These are phyloP conservation scores for Diaperis boleti DNA, from an alignment of 2,888 invertebrate species.

Conservation along the genomic window DNA sequence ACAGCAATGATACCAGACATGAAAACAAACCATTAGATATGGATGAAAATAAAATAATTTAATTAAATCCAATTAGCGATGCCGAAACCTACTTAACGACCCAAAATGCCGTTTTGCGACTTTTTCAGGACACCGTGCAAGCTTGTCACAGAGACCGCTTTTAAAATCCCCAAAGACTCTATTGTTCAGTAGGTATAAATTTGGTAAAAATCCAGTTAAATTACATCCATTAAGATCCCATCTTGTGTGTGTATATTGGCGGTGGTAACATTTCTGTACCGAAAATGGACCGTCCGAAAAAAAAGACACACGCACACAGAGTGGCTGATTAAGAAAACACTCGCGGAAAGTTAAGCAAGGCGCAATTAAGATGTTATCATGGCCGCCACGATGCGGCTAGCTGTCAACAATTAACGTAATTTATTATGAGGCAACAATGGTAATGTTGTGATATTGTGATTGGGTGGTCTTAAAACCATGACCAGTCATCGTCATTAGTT, in stretches of 20 bases:
- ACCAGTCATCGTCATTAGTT: constrained; percentile 66
- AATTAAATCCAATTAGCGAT: too few species aligned
- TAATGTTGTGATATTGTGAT: constrained; percentile 66
- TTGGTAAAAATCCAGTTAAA: constrained; percentile 12
- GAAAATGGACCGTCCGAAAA: constrained; percentile 13
- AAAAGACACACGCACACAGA: constrained; percentile 18
- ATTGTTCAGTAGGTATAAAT: constrained; percentile 3
- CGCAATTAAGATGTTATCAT: constrained; percentile 68
- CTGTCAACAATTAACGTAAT: constrained; percentile 68
- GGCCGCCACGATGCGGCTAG: constrained; percentile 64
- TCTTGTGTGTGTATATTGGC: constrained; percentile 3
- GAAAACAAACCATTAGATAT: too few species aligned
- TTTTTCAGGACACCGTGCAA: not conserved
- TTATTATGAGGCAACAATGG: constrained; percentile 67
- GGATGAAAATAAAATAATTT: too few species aligned
- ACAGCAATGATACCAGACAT: too few species aligned
- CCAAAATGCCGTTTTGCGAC: not conserved
- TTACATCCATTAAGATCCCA: constrained; percentile 13
- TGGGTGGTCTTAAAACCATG: constrained; percentile 63
- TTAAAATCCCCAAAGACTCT: constrained; percentile 8
- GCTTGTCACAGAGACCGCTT: not conserved
- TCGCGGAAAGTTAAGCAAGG: constrained; percentile 64
- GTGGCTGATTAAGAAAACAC: constrained; percentile 63
- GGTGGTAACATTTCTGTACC: constrained; percentile 8
- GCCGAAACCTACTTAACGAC: not conserved